Conservation (phyloP, 2,888 invertebrate genomes). For the Limnephilus auricula region DNA sequence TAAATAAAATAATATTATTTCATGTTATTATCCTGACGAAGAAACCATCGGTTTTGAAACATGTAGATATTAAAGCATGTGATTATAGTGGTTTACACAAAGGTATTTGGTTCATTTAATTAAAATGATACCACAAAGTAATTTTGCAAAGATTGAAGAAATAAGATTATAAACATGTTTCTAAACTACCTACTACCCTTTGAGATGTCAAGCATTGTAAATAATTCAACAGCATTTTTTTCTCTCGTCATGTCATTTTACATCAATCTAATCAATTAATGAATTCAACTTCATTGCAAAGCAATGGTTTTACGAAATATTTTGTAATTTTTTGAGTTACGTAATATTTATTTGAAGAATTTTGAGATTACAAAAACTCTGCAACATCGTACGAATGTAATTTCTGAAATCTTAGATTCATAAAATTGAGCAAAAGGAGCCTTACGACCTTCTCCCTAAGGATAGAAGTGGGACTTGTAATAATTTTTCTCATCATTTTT, state of each 20-base stretch:
- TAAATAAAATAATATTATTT: no score
- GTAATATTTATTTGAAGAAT: not conserved
- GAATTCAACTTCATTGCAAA: not conserved
- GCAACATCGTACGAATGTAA: not conserved
- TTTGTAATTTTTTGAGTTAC: not conserved
- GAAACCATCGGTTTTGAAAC: no score
- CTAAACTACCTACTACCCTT: not conserved
- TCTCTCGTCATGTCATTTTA: not conserved
- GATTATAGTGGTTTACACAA: no score
- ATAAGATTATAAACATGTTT: no score
- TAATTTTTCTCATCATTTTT: not conserved
- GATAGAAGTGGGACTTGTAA: not conserved
- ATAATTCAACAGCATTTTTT: not conserved
- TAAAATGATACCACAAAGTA: no score
- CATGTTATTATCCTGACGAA: no score
- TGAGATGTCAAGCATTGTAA: not conserved
- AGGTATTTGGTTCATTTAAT: no score
- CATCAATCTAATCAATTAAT: not conserved
- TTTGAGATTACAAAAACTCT: not conserved
- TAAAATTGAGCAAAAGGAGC: not conserved
- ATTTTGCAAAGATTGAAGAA: no score
- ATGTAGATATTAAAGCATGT: no score
- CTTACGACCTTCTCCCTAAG: not conserved
- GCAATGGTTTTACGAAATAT: not conserved
- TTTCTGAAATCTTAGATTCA: not conserved